Base-by-base conservation (phyloP, 2,113 vertebrate genomes). In the Phaethon lepturus region DNA sequence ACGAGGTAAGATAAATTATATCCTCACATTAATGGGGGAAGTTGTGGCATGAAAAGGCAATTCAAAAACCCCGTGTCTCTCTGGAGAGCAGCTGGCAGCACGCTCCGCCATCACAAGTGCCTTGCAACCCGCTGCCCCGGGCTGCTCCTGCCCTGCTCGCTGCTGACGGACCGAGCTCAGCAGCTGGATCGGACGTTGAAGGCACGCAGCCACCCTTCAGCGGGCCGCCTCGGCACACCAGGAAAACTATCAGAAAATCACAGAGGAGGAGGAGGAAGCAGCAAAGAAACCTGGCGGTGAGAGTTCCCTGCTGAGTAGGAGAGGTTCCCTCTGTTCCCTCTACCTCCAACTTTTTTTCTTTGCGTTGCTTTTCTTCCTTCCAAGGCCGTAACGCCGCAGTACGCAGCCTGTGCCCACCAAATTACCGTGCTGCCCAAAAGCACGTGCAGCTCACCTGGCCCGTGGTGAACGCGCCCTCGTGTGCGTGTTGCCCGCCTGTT, bases 371-470 rank as follows among this genome's bases (percentile, higher is more conserved):
- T 56, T 28, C 33, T 85, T 67, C 50, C 45, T 38, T 28, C 64
- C 1, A 4, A 49, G 74, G 17, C 2, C 24, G 49, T 38, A 44
- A 24, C 69, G 18, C 14, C 0, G 0, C 55, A 0, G 0, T 14
- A 11, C 1, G 0, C 55, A 33, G 64, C 8, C 59, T 12, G 38
- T 29, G 17, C 49, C 29, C 47, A 60, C 13, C 40, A 9, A 17
- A 9, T 28, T 10, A 7, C 44, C 0, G 0, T 35, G 47, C 72
- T 6, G 3, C 11, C 3, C 42, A 31, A 53, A 63, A 18, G 77
- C 81, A 55, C 4, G 1, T 24, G 31, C 77, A 68, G 63, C 50
- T 6, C 11, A 10, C 7, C 33, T 4, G 17, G 38, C 4, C 53
- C 11, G 0, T 2, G 53, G 29, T 22, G 45, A 42, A 8, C 3